Conservation (phyloP, 2,888 invertebrate genomes). For the Mylabris sibirica region DNA sequence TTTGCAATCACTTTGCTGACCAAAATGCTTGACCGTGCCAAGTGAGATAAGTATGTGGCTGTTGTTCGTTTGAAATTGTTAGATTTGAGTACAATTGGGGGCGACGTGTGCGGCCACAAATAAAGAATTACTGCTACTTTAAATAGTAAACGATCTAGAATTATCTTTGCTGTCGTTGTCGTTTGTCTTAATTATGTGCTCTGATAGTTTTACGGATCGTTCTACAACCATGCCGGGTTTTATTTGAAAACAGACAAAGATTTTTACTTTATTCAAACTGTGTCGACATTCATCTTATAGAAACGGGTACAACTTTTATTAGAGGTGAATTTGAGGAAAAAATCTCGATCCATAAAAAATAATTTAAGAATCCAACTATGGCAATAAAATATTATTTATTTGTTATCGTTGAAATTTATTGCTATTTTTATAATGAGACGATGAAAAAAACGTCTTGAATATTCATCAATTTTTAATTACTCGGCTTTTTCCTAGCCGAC, state of each 20-base stretch:
- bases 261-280: background rate
- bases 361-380: background rate
- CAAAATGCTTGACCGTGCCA: slow-evolving; percentile 42
- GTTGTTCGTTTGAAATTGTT: slow-evolving; percentile 13
- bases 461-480: slow-evolving; percentile 14
- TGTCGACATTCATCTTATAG: background rate
- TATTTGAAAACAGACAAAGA: background rate
- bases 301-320: background rate
- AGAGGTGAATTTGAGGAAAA: background rate
- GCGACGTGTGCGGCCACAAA: slow-evolving; percentile 35
- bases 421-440: background rate
- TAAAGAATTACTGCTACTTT: slow-evolving; percentile 34
- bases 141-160: slow-evolving; percentile 25
- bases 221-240: background rate
- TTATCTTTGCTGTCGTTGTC: slow-evolving; percentile 22
- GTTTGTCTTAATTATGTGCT: slow-evolving; percentile 34
- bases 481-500: background rate
- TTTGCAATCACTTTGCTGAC: slow-evolving; percentile 47
- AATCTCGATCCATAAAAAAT: background rate
- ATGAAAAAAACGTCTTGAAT: slow-evolving; percentile 5
- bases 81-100: slow-evolving; percentile 13
- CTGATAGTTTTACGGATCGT: slow-evolving; percentile 21
- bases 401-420: slow-evolving; percentile 12
- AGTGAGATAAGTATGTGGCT: slow-evolving; percentile 40
- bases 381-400: slow-evolving; percentile 11